Percentiles rank a stretch among this genome's conserved stretches.
Evolutionary conservation across 2,797 vertebrate genomes (phyloP).

Genomic region (Gouania willdenowi): DNA sequence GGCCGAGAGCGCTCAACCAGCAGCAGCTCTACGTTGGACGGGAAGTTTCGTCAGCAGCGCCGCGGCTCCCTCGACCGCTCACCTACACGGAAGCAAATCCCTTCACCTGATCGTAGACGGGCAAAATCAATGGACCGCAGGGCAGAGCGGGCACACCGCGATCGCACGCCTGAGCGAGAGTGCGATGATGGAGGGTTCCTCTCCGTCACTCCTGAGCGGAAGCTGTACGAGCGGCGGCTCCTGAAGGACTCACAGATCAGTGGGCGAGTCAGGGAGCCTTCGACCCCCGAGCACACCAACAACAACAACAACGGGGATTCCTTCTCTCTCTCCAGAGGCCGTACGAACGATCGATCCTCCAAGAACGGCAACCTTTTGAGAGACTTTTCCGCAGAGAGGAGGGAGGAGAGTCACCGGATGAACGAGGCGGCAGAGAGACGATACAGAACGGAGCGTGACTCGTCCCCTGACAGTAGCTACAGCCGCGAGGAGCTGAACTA

Average conservation of each 20-base stretch:
- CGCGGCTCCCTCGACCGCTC: constrained; percentile 88
- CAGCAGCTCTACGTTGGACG: constrained; percentile 64
- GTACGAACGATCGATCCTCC: constrained; percentile 74
- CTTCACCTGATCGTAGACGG: constrained; percentile 81
- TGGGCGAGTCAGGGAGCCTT: constrained; percentile 47
- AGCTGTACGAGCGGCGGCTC: constrained; percentile 54
- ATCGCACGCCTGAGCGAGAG: constrained; percentile 82
- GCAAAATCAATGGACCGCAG: constrained; percentile 81
- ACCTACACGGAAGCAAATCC: constrained; percentile 73
- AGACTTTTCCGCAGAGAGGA: constrained; percentile 81
- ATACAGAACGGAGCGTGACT: constrained; percentile 65
- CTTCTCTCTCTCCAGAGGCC: constrained; percentile 56
- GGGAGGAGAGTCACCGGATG: constrained; percentile 55
- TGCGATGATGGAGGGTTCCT: constrained; percentile 72
- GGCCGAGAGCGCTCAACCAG: constrained; percentile 72
- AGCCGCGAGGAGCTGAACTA: constrained; percentile 75
- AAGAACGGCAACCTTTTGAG: constrained; percentile 76
- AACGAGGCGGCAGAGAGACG: constrained; percentile 70
- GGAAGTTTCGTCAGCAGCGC: constrained; percentile 57
- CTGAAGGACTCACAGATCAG: constrained; percentile 61
- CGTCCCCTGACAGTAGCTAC: constrained; percentile 76
- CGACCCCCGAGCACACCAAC: constrained; percentile 63
- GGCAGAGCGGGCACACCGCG: constrained; percentile 66
- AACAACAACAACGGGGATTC: constrained; percentile 58
- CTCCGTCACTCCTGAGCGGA: constrained; percentile 67